Conservation (phyloP, 2,113 vertebrate species). For the Peucedramus taeniatus region DNA sequence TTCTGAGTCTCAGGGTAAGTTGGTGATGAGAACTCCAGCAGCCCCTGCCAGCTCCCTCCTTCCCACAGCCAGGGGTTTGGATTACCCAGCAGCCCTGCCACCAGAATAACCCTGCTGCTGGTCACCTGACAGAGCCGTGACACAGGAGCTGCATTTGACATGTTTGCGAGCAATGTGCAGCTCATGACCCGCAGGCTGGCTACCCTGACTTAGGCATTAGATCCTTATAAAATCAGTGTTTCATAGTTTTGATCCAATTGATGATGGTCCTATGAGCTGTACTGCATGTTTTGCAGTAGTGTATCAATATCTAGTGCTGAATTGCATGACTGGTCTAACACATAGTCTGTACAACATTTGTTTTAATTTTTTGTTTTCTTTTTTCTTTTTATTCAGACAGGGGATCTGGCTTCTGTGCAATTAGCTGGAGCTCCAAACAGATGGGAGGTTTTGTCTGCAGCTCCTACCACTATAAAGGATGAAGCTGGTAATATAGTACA, state of each 20-base stretch:
- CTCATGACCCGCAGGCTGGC: background rate
- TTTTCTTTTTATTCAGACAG: constrained; percentile 78
- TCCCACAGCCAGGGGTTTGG: constrained; percentile 30
- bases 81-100: background rate
- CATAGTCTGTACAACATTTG: background rate
- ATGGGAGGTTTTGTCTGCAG: constrained; percentile 92
- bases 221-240: background rate
- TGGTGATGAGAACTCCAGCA: constrained; percentile 1
- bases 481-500: constrained; percentile 94
- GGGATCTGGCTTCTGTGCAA: constrained; percentile 88
- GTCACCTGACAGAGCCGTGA: background rate
- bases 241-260: background rate
- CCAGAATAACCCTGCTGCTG: constrained; percentile 32
- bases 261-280: background rate
- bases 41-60: constrained; percentile 27
- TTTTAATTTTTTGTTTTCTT: constrained; percentile 52
- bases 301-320: background rate
- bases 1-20: background rate
- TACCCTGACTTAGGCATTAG: background rate
- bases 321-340: constrained; percentile 8
- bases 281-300: background rate
- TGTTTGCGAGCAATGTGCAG: background rate
- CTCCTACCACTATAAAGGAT: constrained; percentile 87
- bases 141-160: constrained; percentile 8
- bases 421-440: constrained; percentile 88